These are phyloP conservation scores for Tonatia bakeri DNA, from an alignment of 2,113 vertebrate species.

Conservation along the genomic window DNA sequence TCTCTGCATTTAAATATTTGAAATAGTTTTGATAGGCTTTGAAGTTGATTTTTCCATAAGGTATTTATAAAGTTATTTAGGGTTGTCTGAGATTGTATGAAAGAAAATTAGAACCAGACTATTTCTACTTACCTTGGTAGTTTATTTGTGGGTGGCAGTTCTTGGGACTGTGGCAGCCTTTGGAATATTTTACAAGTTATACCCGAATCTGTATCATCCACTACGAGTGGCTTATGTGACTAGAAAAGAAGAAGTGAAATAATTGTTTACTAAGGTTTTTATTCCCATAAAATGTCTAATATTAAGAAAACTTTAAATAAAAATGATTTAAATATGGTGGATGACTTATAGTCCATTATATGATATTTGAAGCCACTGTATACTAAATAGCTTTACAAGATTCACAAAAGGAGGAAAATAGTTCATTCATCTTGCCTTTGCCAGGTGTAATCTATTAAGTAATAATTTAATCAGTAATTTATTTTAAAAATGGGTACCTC, in stretches of 20 bases:
- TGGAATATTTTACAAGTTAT: constrained; percentile 57
- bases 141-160: constrained; percentile 53
- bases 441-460: constrained; percentile 12
- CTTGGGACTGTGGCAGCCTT: constrained; percentile 54
- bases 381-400: constrained; percentile 26
- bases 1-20: constrained; percentile 69
- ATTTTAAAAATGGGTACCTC: constrained; percentile 48
- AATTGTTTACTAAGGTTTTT: constrained; percentile 50
- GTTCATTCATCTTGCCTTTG: constrained; percentile 27
- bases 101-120: constrained; percentile 60
- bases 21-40: constrained; percentile 71
- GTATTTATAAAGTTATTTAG: constrained; percentile 73
- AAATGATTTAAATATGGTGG: constrained; percentile 38
- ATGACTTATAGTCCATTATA: constrained; percentile 26
- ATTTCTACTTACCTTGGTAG: constrained; percentile 65
- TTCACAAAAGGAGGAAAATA: constrained; percentile 22
- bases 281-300: constrained; percentile 48
- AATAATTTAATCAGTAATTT: constrained; percentile 59
- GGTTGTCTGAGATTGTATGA: constrained; percentile 61
- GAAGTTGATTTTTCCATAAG: constrained; percentile 59
- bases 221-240: constrained; percentile 40
- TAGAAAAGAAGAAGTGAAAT: constrained; percentile 27
- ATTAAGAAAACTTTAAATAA: constrained; percentile 63
- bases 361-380: constrained; percentile 37
- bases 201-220: constrained; percentile 54